Base-by-base conservation (phyloP, 1,140 invertebrate genomes). In the Paracyclopina nana region DNA sequence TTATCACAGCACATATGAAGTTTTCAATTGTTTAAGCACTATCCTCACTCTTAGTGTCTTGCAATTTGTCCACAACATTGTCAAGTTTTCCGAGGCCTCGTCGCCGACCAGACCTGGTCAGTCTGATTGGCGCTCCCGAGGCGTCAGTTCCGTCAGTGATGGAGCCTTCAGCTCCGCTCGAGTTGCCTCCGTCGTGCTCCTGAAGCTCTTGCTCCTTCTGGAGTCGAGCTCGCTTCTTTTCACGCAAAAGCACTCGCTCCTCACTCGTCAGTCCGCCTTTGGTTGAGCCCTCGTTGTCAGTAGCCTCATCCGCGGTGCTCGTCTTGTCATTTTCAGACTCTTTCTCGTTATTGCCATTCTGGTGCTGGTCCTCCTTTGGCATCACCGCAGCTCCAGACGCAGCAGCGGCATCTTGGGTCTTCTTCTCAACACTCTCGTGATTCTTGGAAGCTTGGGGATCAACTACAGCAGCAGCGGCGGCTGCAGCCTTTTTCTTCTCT, bases 181-280 rank as follows among this genome's bases (percentile, higher is more conserved):
- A n/a, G n/a, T n/a, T n/a, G 9, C 24, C 40, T 14, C 14, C 40
- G 6, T 22, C 40, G 6, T 6, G 8, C 8, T 42, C 40, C 8
- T n/a, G 24, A 6, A 30, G 16, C n/a, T 49, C 50, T 26, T 46
- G 18, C 24, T 52, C 50, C 30, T 52, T 52, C 18, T 43, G 11
- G 3, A 52, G 27, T 22, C 50, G 14, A 18, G 43, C 50, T 28
- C 34, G 16, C 20, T 52, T 52, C 40, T 52, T 52, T 29, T 52
- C 50, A 12, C 50, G 42, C 2, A 52, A 27, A 9, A 52, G 40
- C 9, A 52, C 50, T 8, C 50, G 50, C 40, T 52, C 50, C 30
- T 52, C 50, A 29, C 50, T 52, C 2, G 50, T 52, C 18, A 52
- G 25, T 25, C 50, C 50, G 18, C 27, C 25, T 18, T 40, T 8